Evolutionary conservation across 2,888 invertebrate species (phyloP), one percentile per base, ranked within the genome.

Genomic region (Labia minor): DNA sequence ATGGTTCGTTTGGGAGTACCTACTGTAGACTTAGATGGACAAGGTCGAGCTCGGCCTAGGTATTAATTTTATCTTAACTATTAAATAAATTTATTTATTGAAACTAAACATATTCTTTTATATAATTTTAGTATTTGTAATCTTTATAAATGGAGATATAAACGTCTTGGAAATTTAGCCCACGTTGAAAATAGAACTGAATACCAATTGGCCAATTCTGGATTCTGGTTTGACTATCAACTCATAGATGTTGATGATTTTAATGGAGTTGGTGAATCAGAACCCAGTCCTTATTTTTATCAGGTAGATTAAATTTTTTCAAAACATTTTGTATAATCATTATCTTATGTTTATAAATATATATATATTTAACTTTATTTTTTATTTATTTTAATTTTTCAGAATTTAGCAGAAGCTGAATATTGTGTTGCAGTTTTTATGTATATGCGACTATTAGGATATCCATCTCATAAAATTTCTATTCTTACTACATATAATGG

Each of bases 401-500:
- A 88, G 86, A 92, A 92, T 80, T 80, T 92, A 62, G 92, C 90
- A 0, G 92, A 92, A 76, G 92, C 92, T 0, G 92, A 99, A 76
- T 99, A 95, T 77, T 89, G 95, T 71, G 98, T 98, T 0, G 97
- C 96, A 0, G 86, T 94, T 19, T 99, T 92, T 77, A 99, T 97
- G 94, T 99, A 92, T 77, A 98, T 99, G 98, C 82, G 99, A 26
- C 82, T 99, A 21, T 80, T 97, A 37, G 98, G 98, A 0, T 99
- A 98, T 83, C 95, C 98, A 0, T 92, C 97, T 0, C 90, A 92
- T 69, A 94, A 95, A 78, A 95, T 99, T 72, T 95, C 98, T 21
- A 96, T 99, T 72, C 81, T 99, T 63, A 99, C 99, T 1, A 99
- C 99, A 0, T 99, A 99, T 78, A 99, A 99, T 77, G 99, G 99